Conservation (phyloP, 2,113 vertebrate genomes). For the Coryphaenoides rupestris region DNA sequence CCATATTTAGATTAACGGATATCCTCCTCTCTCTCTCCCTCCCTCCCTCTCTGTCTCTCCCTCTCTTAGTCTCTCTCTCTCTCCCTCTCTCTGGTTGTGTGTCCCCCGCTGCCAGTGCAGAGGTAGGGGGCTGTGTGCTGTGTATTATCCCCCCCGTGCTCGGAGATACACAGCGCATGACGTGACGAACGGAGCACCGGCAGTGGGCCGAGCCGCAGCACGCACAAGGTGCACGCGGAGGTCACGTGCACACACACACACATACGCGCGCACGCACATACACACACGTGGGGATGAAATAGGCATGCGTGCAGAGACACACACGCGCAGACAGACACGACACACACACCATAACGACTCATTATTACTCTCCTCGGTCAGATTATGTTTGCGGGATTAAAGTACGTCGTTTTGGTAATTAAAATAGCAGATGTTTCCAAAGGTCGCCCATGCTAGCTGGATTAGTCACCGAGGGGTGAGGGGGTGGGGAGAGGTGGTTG, state of each 20-base stretch:
- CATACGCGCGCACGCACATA: not conserved
- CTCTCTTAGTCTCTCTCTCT: too few relatives aligned
- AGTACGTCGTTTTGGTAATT: conserved; percentile 61
- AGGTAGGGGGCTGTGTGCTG: not conserved
- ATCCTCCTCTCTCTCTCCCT: conserved; percentile 4
- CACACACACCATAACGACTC: conserved; percentile 11
- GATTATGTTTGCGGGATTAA: conserved; percentile 58
- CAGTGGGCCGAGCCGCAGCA: too few relatives aligned
- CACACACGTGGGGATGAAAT: not conserved
- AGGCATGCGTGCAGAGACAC: not conserved
- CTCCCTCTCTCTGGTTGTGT: not conserved
- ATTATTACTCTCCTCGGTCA: conserved; percentile 18
- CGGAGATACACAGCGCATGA: not conserved
- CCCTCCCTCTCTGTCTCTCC: too few relatives aligned
- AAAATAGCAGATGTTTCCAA: conserved; percentile 59
- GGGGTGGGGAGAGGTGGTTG: too few relatives aligned
- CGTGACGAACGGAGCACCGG: not conserved
- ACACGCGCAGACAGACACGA: conserved; percentile 6
- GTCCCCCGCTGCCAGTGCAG: not conserved
- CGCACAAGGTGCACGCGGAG: too few relatives aligned
- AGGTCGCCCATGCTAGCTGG: conserved; percentile 45
- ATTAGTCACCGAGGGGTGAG: conserved; percentile 32
- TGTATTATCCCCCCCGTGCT: not conserved
- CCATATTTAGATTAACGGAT: conserved; percentile 26
- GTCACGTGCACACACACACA: conserved; percentile 16